A percentile compares a stretch with the other conserved stretches of the same genome.
Conservation (phyloP, 1,140 invertebrate species). For the Drosophila insularis region DNA sequence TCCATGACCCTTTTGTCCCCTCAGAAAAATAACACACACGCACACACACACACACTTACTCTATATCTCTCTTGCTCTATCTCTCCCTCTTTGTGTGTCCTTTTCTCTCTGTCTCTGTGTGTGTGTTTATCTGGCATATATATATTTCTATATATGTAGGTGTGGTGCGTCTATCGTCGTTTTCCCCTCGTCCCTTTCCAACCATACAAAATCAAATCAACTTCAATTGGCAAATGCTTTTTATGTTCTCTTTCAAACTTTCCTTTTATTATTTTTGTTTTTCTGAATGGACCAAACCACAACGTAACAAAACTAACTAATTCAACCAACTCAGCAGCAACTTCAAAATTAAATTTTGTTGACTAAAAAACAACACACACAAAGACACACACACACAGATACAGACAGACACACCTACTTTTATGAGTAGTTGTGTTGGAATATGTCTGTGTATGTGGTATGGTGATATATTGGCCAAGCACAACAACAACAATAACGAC, state of each 20-base stretch:
- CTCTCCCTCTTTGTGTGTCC: neutral
- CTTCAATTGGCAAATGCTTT: constrained; percentile 54
- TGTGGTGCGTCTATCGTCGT: neutral
- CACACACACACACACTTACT: neutral
- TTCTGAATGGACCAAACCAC: neutral
- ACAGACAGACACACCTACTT: neutral
- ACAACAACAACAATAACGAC: constrained; percentile 5
- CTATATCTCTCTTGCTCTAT: neutral
- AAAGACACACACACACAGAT: constrained; percentile 13
- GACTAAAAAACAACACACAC: neutral
- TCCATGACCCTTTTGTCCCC: neutral
- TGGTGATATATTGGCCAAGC: constrained; percentile 2
- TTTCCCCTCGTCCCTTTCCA: neutral
- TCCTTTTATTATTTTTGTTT: constrained; percentile 1
- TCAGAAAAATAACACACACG: neutral
- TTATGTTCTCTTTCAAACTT: constrained; percentile 46
- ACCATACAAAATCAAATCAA: constrained; percentile 22
- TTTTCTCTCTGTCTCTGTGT: neutral
- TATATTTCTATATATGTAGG: neutral
- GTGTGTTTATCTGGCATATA: neutral
- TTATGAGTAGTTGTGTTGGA: neutral
- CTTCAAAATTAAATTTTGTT: neutral
- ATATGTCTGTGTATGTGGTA: neutral
- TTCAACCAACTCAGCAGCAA: neutral
- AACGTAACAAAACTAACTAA: constrained; percentile 1